These are phyloP conservation scores for Myiagra hebetior DNA, from an alignment of 2,113 vertebrate genomes.

Conservation along the genomic window DNA sequence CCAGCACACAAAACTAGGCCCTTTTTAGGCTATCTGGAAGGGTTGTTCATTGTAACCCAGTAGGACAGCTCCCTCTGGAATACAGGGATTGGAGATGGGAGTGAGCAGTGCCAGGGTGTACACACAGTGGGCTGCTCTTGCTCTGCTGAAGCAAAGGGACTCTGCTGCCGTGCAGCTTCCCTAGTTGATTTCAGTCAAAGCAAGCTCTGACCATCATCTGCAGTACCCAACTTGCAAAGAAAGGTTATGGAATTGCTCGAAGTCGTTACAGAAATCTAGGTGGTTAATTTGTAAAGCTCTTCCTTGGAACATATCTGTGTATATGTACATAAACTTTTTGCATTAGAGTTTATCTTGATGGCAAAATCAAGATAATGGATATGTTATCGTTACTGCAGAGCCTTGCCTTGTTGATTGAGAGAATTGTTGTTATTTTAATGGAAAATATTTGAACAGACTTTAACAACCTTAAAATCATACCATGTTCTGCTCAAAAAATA, in stretches of 20 bases:
- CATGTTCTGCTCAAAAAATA: slow-evolving; percentile 26
- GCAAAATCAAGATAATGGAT: background rate
- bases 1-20: background rate
- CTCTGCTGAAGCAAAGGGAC: background rate
- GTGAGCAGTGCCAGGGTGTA: background rate
- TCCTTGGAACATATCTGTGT: background rate
- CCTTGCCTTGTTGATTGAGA: background rate
- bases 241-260: background rate
- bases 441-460: slow-evolving; percentile 37
- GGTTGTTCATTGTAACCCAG: background rate
- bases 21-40: background rate
- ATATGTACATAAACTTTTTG: background rate
- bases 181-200: background rate
- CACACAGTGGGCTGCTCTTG: rapidly evolving
- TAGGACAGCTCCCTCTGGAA: background rate
- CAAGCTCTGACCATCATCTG: background rate
- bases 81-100: background rate
- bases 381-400: background rate
- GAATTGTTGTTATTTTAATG: background rate
- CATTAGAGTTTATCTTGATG: background rate
- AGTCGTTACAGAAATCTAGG: rapidly evolving
- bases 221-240: background rate
- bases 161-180: background rate
- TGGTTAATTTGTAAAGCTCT: background rate
- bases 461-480: background rate